Evolutionary conservation across 2,888 invertebrate species (phyloP), one percentile per base, ranked within the genome.

Genomic region (Caenorhabditis drosophilae): DNA sequence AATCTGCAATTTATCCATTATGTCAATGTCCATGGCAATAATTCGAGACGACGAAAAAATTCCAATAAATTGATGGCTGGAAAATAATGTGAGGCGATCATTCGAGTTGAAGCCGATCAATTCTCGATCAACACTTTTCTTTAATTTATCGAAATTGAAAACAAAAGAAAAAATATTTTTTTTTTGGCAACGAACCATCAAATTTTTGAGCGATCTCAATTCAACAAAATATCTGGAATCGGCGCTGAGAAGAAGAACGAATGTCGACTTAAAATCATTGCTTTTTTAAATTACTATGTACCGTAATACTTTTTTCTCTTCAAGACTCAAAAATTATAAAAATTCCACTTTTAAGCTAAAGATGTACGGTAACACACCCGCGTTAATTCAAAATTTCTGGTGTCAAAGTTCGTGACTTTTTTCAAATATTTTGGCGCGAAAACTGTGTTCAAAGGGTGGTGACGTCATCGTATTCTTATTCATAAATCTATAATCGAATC

Each of bases 191-290:
- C 16, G 4, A 26, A 73, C 73, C 61, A 73, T 20, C 7, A 73
- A 26, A 38, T 70, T 73, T 18, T 64, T 61, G 12, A 73, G 41
- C 0, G 69, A 67, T 38, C 73, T 35, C 11, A 67, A 41, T 51
- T 73, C 73, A 11, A 69, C 49, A n/a, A 58, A 48, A 34, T 67
- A 56, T 4, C 45, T 47, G 7, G 16, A 27, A 45, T 23, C 45
- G 3, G 57, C 31, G 16, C 56, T 51, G 4, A 69, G 57, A 9
- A 72, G 63, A 1, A 69, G 56, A 7, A 72, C 47, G 55, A 72
- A 72, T 1, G 51, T 48, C n/a, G 63, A 59, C 73, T 73, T 64
- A 31, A 70, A 70, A 38, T 31, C 7, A 31, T 9, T 31, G 7
- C 31, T 9, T 31, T 31, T 31, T 31, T 31, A 31, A 31, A 12